Base-by-base conservation (phyloP, 2,888 invertebrate species). In the Pegoplata infirma region DNA sequence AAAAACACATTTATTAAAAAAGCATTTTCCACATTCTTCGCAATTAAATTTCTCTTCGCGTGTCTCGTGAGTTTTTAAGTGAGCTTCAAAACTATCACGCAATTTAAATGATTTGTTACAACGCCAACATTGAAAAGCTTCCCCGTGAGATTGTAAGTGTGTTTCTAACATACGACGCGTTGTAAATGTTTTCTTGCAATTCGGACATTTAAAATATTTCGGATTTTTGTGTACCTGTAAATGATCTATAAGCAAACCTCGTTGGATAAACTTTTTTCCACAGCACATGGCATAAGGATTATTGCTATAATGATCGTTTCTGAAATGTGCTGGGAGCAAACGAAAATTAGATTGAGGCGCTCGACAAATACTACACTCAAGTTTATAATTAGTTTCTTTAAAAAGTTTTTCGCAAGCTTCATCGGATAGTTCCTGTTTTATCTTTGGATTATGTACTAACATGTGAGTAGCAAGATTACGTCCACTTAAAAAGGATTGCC, bases 171-270 rank as follows among this genome's bases (percentile, higher is more conserved):
- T n/a, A n/a, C n/a, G n/a, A n/a, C n/a, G n/a, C n/a, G n/a, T n/a
- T n/a, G n/a, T n/a, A n/a, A n/a, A 82, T 83, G 5, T 82, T n/a
- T 86, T 85, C 2, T 82, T 74, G 49, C 87, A 87, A 16, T 84
- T 82, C 2, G 82, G 77, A 32, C 87, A 87, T 72, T 87, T 88
- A 23, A 88, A 89, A 10, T 86, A 82, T 5, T 87, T 85, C 0
- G 89, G 88, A 71, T 89, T 83, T 51, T 86, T 80, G 76, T 89
- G 89, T 0, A 84, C 83, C 0, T 84, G 83, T 56, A 89, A 80
- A 63, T 89, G 89, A 68, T 89, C 88, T 0, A 87, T 84, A 2
- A 89, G n/a, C n/a, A n/a, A 73, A 2, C 86, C 84, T 0, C 88
- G 84, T 58, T 86, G 86, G 5, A 80, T 82, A n/a, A 87, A 87